Evolutionary conservation across 2,113 vertebrate genomes (phyloP).

Genomic region (Onychostruthus taczanowskii): DNA sequence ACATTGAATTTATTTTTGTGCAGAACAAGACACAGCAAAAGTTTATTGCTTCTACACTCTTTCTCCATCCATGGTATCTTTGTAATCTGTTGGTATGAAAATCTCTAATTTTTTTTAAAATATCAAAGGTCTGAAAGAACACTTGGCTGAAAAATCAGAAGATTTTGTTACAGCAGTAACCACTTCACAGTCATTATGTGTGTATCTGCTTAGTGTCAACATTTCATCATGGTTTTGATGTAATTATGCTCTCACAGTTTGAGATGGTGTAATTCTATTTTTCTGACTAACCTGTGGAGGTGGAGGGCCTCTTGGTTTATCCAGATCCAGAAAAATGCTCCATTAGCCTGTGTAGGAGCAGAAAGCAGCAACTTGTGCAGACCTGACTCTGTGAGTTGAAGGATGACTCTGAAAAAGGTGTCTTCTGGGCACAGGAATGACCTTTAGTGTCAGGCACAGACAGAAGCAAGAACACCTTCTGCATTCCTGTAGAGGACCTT

Average conservation of each 20-base stretch:
- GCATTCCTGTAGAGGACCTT: neutral
- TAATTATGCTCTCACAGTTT: neutral
- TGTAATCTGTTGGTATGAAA: neutral
- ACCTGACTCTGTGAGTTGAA: neutral
- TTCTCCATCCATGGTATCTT: neutral
- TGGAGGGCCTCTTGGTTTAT: neutral
- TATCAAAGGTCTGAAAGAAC: neutral
- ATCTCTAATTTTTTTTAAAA: neutral
- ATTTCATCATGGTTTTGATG: neutral
- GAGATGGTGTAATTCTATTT: neutral
- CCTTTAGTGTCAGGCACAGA: neutral
- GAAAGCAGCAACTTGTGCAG: rapidly evolving
- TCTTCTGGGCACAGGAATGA: neutral
- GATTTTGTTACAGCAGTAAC: neutral
- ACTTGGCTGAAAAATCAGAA: neutral
- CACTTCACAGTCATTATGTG: neutral
- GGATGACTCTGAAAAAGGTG: neutral
- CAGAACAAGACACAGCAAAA: neutral
- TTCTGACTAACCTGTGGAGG: neutral
- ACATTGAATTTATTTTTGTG: neutral
- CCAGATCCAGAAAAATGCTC: neutral
- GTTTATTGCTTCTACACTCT: neutral
- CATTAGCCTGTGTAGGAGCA: neutral
- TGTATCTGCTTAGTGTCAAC: neutral
- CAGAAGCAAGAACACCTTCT: neutral